phyloP scores from a whole-genome alignment of 2,888 invertebrate genomes.

The Sarcophaga variegata region DNA sequence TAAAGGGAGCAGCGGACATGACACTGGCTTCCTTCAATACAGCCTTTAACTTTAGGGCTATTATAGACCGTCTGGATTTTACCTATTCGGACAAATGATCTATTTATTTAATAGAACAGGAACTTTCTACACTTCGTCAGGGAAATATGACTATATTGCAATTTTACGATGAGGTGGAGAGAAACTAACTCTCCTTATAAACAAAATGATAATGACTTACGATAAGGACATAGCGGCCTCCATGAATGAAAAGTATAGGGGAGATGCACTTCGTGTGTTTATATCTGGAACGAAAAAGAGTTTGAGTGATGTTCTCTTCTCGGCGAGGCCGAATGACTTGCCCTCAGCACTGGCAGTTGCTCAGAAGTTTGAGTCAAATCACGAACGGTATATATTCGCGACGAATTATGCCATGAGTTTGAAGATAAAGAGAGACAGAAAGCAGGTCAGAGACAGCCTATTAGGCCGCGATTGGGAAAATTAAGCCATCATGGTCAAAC shows the following conservation, averaged over 20 bases:
- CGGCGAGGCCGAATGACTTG: slow-evolving; percentile 49
- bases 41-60: slow-evolving; percentile 22
- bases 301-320: slow-evolving; percentile 56
- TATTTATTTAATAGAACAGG: slow-evolving; percentile 45
- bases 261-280: slow-evolving; percentile 59
- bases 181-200: slow-evolving; percentile 63
- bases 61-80: slow-evolving; percentile 28
- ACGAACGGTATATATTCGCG: slow-evolving; percentile 47
- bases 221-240: slow-evolving; percentile 53
- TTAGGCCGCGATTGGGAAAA: background rate
- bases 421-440: background rate
- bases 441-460: background rate
- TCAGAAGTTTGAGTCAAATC: slow-evolving; percentile 47
- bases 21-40: slow-evolving; percentile 26
- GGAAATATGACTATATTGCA: slow-evolving; percentile 55
- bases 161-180: slow-evolving; percentile 66
- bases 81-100: slow-evolving; percentile 22
- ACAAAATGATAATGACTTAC: slow-evolving; percentile 66
- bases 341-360: slow-evolving; percentile 43
- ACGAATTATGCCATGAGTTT: slow-evolving; percentile 45
- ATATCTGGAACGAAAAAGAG: slow-evolving; percentile 57
- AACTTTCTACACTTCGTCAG: slow-evolving; percentile 58
- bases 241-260: slow-evolving; percentile 66
- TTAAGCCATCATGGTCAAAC: no score
- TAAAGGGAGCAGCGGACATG: slow-evolving; percentile 1